phyloP scores from a whole-genome alignment of 1,140 invertebrate genomes.

The Hestina assimilis region DNA sequence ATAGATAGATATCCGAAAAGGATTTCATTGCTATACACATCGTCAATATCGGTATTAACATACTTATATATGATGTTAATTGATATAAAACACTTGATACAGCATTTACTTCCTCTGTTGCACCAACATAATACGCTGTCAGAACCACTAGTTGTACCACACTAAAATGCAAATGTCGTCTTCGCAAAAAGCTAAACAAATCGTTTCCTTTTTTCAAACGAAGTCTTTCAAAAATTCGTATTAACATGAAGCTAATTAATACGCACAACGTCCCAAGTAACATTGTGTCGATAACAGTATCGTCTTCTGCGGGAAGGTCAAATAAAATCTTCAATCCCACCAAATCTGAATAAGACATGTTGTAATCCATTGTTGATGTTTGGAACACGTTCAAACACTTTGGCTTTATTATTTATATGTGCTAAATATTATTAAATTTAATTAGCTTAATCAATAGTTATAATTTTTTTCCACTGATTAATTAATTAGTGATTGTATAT shows the following conservation, averaged over 20 bases:
- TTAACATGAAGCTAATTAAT: background rate
- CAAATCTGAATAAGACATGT: too few species aligned
- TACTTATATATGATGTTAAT: background rate
- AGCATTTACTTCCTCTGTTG: background rate
- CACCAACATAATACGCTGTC: background rate
- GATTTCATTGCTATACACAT: conserved; percentile 11
- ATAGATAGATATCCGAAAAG: conserved; percentile 20
- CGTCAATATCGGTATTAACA: conserved; percentile 15
- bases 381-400: too few species aligned
- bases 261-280: background rate
- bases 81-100: background rate
- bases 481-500: background rate
- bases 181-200: background rate
- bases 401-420: too few species aligned
- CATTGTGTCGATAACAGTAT: background rate
- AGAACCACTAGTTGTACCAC: background rate
- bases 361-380: too few species aligned
- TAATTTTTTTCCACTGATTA: background rate
- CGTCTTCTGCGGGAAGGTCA: background rate
- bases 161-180: background rate
- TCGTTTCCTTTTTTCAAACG: background rate
- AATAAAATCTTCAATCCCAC: too few species aligned
- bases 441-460: background rate
- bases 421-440: too few species aligned
- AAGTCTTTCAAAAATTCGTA: background rate